A percentile compares a stretch with the other conserved stretches of the same genome.
Evolutionary conservation across 2,888 invertebrate species (phyloP).

Genomic region (Rhamnusium bicolor): DNA sequence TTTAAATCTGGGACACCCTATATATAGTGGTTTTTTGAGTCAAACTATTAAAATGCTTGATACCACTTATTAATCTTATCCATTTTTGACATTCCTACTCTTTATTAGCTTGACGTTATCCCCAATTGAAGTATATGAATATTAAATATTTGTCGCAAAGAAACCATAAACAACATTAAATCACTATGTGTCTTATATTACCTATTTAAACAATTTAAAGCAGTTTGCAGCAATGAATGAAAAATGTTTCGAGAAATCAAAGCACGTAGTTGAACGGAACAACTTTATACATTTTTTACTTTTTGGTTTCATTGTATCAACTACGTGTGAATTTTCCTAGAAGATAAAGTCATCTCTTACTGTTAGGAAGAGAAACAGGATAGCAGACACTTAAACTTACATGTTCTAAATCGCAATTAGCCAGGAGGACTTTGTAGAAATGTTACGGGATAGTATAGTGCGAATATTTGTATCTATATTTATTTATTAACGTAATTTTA

Average conservation of each 20-base stretch:
- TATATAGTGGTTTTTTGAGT: too few species aligned
- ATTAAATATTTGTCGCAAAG: too few species aligned
- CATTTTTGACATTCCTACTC: too few species aligned
- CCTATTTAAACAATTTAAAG: conserved; percentile 9
- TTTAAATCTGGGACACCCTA: too few species aligned
- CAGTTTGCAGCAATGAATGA: conserved; percentile 14
- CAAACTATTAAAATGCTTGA: too few species aligned
- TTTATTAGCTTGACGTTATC: too few species aligned
- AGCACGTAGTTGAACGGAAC: conserved; percentile 30
- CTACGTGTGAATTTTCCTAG: conserved; percentile 33
- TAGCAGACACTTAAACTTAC: conserved; percentile 22
- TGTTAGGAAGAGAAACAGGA: conserved; percentile 7
- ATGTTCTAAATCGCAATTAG: conserved; percentile 25
- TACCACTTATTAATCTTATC: too few species aligned
- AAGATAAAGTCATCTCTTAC: conserved; percentile 26
- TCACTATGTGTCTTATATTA: not conserved
- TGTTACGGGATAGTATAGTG: not conserved
- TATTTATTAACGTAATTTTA: too few species aligned
- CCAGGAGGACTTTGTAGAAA: not conserved
- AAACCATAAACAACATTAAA: too few species aligned
- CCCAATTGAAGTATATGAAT: too few species aligned
- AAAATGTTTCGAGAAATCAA: conserved; percentile 16
- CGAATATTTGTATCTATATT: too few species aligned
- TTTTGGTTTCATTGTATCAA: conserved; percentile 36
- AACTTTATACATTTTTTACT: conserved; percentile 25